Conservation (phyloP, 2,113 vertebrate species). For the Pomatorhinus ruficollis region DNA sequence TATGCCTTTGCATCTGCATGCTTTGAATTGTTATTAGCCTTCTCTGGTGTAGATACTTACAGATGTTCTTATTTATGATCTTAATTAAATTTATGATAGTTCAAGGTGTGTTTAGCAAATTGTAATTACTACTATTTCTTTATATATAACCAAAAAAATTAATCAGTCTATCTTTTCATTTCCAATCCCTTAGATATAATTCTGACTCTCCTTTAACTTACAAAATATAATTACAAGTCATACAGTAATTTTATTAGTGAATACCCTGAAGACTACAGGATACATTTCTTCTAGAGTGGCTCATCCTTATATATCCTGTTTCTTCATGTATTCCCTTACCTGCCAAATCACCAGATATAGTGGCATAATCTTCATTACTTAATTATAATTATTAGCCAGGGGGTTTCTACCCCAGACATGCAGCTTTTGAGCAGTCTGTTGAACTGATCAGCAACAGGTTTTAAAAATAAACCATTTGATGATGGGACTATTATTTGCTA, state of each 20-base stretch:
- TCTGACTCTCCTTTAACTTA: slow-evolving; percentile 25
- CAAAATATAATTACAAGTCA: slow-evolving; percentile 51
- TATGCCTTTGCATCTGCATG: background rate
- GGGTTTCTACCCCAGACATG: background rate
- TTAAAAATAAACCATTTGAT: background rate
- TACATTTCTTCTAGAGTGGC: slow-evolving; percentile 3
- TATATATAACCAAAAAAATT: background rate
- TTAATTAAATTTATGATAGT: background rate
- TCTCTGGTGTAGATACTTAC: background rate
- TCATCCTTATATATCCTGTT: slow-evolving; percentile 36
- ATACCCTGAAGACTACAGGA: slow-evolving; percentile 14
- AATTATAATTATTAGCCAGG: slow-evolving; percentile 48
- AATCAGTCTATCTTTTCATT: slow-evolving; percentile 17
- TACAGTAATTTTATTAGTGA: slow-evolving; percentile 49
- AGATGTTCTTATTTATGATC: background rate
- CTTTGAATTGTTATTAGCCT: background rate
- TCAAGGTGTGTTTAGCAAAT: background rate
- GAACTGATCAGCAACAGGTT: background rate
- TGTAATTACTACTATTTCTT: slow-evolving; percentile 25
- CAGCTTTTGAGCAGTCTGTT: background rate
- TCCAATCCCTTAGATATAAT: background rate
- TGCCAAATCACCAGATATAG: slow-evolving; percentile 28
- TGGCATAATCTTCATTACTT: slow-evolving; percentile 52
- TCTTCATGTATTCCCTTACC: slow-evolving; percentile 32
- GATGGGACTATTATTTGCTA: background rate